Evolutionary conservation across 2,888 invertebrate species (phyloP).

Genomic region (Biston stratarius): DNA sequence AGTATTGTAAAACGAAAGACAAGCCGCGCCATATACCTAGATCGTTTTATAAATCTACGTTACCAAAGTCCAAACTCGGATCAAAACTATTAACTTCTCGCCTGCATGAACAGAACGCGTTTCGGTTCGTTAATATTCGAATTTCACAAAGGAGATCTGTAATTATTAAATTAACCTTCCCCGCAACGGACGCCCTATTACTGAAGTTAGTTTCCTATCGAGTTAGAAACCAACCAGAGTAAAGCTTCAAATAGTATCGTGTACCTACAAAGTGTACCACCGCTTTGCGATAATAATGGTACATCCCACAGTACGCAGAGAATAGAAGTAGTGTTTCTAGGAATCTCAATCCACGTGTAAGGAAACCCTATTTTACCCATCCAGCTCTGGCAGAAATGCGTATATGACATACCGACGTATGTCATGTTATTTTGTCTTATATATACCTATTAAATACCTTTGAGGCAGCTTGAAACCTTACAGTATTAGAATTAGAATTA

Average conservation of each 20-base stretch:
- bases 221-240: constrained; percentile 13
- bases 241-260: constrained; percentile 11
- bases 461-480: too few species aligned
- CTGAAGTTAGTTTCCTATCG: constrained; percentile 29
- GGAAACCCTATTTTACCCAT: neutral
- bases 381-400: constrained; percentile 4
- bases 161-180: constrained; percentile 34
- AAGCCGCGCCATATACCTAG: too few species aligned
- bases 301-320: neutral
- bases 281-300: neutral
- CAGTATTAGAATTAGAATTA: too few species aligned
- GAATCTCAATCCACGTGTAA: constrained; percentile 9
- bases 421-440: constrained; percentile 15
- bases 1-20: too few species aligned
- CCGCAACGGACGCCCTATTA: constrained; percentile 13
- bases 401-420: neutral
- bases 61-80: neutral
- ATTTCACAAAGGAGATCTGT: constrained; percentile 23
- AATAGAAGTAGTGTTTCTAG: neutral
- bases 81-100: constrained; percentile 22
- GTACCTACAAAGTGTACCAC: constrained; percentile 4
- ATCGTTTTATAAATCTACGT: neutral
- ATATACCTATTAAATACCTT: too few species aligned
- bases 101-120: constrained; percentile 7
- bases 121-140: constrained; percentile 18